Evolutionary conservation across 2,888 invertebrate genomes (phyloP).

Genomic region (Catocala fraxini): DNA sequence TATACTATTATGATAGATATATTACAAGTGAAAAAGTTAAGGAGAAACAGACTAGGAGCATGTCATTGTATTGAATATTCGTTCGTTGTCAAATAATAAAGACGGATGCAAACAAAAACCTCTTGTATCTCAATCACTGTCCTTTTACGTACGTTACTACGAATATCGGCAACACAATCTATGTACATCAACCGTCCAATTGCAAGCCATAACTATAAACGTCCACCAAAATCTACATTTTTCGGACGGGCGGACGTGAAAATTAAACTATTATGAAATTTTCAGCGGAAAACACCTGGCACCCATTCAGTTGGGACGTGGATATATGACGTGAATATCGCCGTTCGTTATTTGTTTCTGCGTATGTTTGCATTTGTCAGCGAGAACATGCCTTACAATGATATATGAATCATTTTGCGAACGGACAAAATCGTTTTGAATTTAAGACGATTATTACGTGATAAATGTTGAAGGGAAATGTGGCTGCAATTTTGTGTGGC

Average conservation of each 20-base stretch:
- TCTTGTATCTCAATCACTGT: no score
- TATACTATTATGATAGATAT: no score
- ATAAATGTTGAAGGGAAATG: conserved; percentile 1
- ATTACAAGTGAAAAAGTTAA: no score
- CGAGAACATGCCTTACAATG: conserved; percentile 48
- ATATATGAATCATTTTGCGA: conserved; percentile 40
- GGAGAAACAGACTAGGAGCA: no score
- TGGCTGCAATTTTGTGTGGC: conserved; percentile 10
- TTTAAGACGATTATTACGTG: conserved; percentile 11
- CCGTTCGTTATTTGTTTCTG: conserved; percentile 58
- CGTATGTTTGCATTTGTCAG: conserved; percentile 61
- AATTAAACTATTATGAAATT: conserved; percentile 64
- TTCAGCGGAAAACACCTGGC: conserved; percentile 60
- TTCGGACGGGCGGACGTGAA: conserved; percentile 45
- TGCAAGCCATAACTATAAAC: conserved; percentile 33
- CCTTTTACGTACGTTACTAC: no score
- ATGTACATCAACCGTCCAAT: no score
- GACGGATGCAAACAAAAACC: no score
- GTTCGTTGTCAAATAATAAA: no score
- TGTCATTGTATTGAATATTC: no score
- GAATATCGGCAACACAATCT: no score
- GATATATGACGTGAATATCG: conserved; percentile 63
- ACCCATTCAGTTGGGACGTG: conserved; percentile 52
- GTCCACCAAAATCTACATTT: conserved; percentile 42
- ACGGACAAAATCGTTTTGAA: conserved; percentile 10